These are phyloP conservation scores for Sinocyclocheilus grahami DNA, from an alignment of 2,113 vertebrate genomes.

Conservation along the genomic window DNA sequence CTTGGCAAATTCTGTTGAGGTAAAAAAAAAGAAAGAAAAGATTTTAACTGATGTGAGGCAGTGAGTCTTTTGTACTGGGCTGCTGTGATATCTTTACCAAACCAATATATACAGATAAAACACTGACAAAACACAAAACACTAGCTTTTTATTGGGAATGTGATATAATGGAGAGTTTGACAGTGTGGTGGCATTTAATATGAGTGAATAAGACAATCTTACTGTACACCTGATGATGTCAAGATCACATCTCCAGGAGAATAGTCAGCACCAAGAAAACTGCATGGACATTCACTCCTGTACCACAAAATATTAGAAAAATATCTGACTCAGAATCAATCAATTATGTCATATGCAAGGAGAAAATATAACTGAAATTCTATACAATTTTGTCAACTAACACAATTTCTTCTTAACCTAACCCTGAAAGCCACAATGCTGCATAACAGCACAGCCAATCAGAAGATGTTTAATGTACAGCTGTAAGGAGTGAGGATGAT, in stretches of 20 bases:
- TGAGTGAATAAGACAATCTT: conserved; percentile 66
- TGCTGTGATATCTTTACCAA: neutral
- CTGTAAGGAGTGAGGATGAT: neutral
- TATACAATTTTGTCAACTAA: neutral
- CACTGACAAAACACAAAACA: neutral
- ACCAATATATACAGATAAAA: too few relatives aligned
- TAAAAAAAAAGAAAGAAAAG: conserved; percentile 37
- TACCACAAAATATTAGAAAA: neutral
- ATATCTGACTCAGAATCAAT: neutral
- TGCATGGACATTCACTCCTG: conserved; percentile 91
- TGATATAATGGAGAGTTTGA: neutral
- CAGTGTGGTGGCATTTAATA: neutral
- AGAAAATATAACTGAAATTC: neutral
- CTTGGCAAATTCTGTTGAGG: conserved; percentile 82
- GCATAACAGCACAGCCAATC: neutral
- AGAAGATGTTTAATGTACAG: neutral
- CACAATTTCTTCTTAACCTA: neutral
- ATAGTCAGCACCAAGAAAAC: conserved; percentile 88
- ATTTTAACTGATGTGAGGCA: conserved; percentile 6
- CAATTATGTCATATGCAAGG: neutral
- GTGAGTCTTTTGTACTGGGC: neutral
- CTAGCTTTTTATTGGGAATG: neutral
- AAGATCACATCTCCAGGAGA: conserved; percentile 87
- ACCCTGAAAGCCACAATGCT: neutral
- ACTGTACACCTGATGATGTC: conserved; percentile 93